Conservation (phyloP, 2,113 vertebrate species). For the Amblyornis subalaris region DNA sequence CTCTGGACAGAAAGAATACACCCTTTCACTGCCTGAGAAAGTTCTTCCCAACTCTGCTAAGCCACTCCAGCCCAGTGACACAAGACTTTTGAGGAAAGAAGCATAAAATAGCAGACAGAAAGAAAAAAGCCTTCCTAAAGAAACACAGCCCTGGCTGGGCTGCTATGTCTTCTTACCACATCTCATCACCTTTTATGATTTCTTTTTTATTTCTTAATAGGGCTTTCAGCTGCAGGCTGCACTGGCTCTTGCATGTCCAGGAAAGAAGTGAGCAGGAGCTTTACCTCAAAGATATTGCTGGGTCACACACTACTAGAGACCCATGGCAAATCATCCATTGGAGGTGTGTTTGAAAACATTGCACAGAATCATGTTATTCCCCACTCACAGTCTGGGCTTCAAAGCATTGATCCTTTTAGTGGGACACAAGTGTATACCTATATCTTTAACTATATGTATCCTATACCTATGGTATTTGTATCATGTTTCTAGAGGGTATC, state of each 20-base stretch:
- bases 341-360: neutral
- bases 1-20: neutral
- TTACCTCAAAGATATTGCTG: neutral
- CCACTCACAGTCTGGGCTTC: neutral
- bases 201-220: neutral
- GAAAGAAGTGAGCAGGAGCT: neutral
- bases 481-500: neutral
- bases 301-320: neutral
- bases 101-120: neutral
- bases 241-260: neutral
- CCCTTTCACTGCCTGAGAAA: neutral
- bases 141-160: neutral
- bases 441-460: neutral
- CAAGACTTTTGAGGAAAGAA: neutral
- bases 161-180: neutral
- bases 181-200: neutral
- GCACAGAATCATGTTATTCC: neutral
- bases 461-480: neutral
- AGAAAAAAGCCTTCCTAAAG: neutral
- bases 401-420: neutral
- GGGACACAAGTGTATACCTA: neutral
- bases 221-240: neutral
- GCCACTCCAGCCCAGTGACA: neutral
- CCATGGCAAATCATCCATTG: neutral
- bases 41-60: neutral